Evolutionary conservation across 2,888 invertebrate genomes (phyloP).

Genomic region (Drosophila mimetica): DNA sequence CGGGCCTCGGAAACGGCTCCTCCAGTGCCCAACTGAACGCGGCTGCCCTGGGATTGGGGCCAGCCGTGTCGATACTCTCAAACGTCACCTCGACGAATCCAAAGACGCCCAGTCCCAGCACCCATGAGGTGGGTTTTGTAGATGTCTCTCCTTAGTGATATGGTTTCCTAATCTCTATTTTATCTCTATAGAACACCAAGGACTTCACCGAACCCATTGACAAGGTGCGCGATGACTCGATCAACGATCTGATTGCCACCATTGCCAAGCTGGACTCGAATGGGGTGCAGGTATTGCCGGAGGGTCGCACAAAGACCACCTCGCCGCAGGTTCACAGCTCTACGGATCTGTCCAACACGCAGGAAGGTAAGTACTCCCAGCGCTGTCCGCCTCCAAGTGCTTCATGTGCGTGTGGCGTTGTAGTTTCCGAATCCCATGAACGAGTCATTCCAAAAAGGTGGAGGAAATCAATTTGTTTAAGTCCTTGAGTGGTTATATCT

Average conservation of each 20-base stretch:
- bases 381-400: not conserved
- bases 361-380: slow-evolving; percentile 80
- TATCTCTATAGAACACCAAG: slow-evolving; percentile 85
- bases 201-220: slow-evolving; percentile 89
- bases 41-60: slow-evolving; percentile 76
- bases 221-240: slow-evolving; percentile 93
- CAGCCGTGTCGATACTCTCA: slow-evolving; percentile 82
- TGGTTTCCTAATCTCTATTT: not conserved
- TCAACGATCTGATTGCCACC: slow-evolving; percentile 94
- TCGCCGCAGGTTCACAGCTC: slow-evolving; percentile 91
- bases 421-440: slow-evolving; percentile 19
- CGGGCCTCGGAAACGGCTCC: slow-evolving; percentile 56
- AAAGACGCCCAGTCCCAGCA: slow-evolving; percentile 93
- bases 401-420: slow-evolving; percentile 36
- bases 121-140: slow-evolving; percentile 85
- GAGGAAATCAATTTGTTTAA: not conserved
- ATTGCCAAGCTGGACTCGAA: slow-evolving; percentile 94
- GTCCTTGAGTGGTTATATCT: slow-evolving; percentile 7
- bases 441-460: slow-evolving; percentile 4
- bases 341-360: slow-evolving; percentile 86
- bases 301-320: slow-evolving; percentile 85
- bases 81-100: slow-evolving; percentile 91
- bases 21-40: slow-evolving; percentile 72
- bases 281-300: slow-evolving; percentile 90
- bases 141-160: not conserved